These are phyloP conservation scores for Prietella phreatophila DNA, from an alignment of 2,113 vertebrate species.

Conservation along the genomic window DNA sequence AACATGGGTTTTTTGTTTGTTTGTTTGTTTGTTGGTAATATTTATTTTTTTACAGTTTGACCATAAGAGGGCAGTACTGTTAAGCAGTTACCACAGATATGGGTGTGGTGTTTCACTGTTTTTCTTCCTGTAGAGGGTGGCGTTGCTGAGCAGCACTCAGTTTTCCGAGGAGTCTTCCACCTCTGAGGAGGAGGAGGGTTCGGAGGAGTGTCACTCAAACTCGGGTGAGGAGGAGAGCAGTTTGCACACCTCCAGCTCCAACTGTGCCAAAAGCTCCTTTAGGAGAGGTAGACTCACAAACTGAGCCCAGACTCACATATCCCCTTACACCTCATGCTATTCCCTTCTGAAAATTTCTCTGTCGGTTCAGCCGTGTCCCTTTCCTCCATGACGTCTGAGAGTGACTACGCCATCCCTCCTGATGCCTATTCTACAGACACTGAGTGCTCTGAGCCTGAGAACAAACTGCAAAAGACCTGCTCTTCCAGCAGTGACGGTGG, in stretches of 20 bases:
- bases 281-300: constrained; percentile 81
- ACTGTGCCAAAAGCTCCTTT: constrained; percentile 80
- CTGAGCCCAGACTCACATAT: not conserved
- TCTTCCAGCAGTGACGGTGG: constrained; percentile 82
- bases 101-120: constrained; percentile 6
- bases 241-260: constrained; percentile 78
- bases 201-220: constrained; percentile 77
- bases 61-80: not conserved
- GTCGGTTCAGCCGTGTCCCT: constrained; percentile 82
- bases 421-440: constrained; percentile 92
- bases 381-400: constrained; percentile 91
- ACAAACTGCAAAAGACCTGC: constrained; percentile 89
- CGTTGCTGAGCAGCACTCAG: constrained; percentile 86
- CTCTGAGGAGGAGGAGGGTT: constrained; percentile 84
- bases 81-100: not conserved
- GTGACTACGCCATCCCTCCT: constrained; percentile 97
- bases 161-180: constrained; percentile 86
- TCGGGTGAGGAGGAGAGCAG: constrained; percentile 89
- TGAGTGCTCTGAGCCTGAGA: constrained; percentile 90
- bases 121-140: constrained; percentile 80
- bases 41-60: not conserved
- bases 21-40: no score
- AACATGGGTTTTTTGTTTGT: no score
- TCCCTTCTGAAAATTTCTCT: not conserved
- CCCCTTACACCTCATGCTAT: not conserved